A percentile compares a stretch with the other conserved stretches of the same genome.
Evolutionary conservation across 1,140 invertebrate genomes (phyloP).

Genomic region (Oreohelix idahoensis): DNA sequence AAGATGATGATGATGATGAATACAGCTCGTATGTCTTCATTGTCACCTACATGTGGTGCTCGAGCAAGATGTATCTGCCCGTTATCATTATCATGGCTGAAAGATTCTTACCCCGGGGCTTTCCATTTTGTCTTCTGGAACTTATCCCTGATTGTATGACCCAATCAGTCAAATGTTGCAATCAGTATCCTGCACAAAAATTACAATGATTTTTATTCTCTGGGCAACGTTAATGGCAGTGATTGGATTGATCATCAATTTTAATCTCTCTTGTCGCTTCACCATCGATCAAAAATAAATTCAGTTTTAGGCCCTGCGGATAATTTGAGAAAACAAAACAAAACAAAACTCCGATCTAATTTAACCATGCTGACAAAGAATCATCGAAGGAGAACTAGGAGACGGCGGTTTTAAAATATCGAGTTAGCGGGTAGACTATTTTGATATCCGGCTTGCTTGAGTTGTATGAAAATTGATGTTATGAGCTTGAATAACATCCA

Average conservation of each 20-base stretch:
- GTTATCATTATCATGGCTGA: neutral
- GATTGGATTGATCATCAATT: constrained; percentile 4
- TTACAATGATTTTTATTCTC: neutral
- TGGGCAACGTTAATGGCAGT: neutral
- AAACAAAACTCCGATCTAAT: too few relatives aligned
- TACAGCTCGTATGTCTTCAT: too few relatives aligned
- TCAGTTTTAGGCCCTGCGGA: neutral
- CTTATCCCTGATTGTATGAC: neutral
- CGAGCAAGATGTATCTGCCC: neutral
- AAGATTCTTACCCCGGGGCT: neutral
- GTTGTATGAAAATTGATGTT: too few relatives aligned
- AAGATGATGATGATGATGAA: too few relatives aligned
- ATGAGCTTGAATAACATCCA: too few relatives aligned
- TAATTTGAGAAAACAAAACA: too few relatives aligned
- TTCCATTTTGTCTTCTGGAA: neutral
- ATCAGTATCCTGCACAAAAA: neutral
- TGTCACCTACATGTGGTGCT: neutral
- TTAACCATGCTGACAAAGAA: too few relatives aligned
- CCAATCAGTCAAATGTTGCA: constrained; percentile 1
- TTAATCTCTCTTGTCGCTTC: neutral
- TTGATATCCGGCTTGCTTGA: too few relatives aligned
- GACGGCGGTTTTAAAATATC: too few relatives aligned
- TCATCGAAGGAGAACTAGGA: too few relatives aligned
- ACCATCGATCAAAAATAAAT: neutral
- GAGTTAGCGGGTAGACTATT: too few relatives aligned